Evolutionary conservation across 2,888 invertebrate species (phyloP), one percentile per base, ranked within the genome.

Genomic region (Gnatocerus cornutus): DNA sequence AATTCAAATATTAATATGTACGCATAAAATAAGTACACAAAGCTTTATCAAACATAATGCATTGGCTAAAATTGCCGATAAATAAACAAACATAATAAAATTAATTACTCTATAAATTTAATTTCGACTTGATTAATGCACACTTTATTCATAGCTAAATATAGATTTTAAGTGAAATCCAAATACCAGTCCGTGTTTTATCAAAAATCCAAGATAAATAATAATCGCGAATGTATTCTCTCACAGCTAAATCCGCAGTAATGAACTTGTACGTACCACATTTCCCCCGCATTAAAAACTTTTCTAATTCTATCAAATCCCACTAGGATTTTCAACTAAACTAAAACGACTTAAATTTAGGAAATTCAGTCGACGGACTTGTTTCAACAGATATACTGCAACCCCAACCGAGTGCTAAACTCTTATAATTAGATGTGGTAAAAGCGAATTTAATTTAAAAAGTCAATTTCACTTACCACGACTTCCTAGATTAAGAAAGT

Each of bases 291-390:
- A 73, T 68, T 75, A 56, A 73, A 75, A 75, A 75, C 64, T 75
- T 75, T 75, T 72, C 73, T 75, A 72, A 73, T 75, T 75, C 75
- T 69, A 72, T 71, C 68, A 73, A 74, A 75, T 73, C 75, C 56
- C 43, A 56, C 41, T 53, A 53, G 71, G 62, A 69, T 69, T 67
- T 69, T 39, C 72, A 71, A 72, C 70, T 73, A 72, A 72, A 73
- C 71, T 70, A 65, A 69, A 69, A 45, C 50, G 68, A 69, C 71
- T 73, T 71, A 66, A 73, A 71, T 71, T 73, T 62, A 43, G 72
- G 70, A 41, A 62, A 21, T 68, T 62, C 41, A 27, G 37, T 55
- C 37, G 45, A 37, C 41, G 33, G 45, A 65, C 45, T 55, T 55
- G 59, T 68, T 61, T 61, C 66, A 16, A 41, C 59, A 52, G 61